Conservation (phyloP, 2,797 vertebrate species). For the Glyptemys insculpta region DNA sequence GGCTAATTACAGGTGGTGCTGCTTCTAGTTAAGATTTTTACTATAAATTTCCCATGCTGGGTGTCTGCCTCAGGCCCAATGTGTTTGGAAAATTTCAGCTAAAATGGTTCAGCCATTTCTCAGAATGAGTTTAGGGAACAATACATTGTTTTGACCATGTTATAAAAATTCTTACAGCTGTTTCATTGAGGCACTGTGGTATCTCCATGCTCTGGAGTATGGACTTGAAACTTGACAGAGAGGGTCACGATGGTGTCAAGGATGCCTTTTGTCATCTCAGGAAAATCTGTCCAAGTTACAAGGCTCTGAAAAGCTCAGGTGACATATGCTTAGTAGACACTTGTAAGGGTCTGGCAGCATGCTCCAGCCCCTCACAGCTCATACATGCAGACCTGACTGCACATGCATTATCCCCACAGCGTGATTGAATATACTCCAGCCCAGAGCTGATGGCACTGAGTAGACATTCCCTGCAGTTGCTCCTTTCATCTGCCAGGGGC, state of each 20-base stretch:
- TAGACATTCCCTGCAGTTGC: no score
- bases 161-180: not conserved
- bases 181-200: not conserved
- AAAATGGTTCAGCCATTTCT: not conserved
- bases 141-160: not conserved
- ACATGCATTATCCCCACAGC: not conserved
- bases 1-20: not conserved
- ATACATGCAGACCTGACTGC: not conserved
- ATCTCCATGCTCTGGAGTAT: not conserved
- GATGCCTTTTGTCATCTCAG: not conserved
- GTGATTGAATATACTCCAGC: not conserved
- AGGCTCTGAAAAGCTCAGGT: not conserved
- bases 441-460: not conserved
- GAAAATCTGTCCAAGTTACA: not conserved
- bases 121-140: not conserved
- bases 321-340: not conserved
- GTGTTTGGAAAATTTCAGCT: not conserved
- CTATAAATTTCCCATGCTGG: not conserved
- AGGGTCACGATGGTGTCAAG: not conserved
- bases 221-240: not conserved
- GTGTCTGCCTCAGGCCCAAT: not conserved
- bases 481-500: not conserved
- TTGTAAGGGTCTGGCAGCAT: not conserved
- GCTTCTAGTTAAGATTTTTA: not conserved
- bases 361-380: not conserved